These are phyloP conservation scores for Callimico goeldii DNA, from an alignment of 2,797 vertebrate genomes.

Conservation along the genomic window DNA sequence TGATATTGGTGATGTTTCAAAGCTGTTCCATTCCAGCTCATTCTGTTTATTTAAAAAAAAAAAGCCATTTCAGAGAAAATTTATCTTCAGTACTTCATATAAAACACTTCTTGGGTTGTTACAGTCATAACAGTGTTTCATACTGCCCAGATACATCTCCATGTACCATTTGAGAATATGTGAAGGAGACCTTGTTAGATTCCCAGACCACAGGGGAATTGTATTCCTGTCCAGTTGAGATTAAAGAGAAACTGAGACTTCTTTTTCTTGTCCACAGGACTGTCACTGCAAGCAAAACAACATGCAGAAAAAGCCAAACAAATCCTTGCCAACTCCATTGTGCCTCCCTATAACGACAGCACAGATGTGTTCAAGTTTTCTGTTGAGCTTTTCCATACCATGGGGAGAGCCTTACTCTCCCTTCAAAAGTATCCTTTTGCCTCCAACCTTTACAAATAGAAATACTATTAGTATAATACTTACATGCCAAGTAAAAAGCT, in stretches of 20 bases:
- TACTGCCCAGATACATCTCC: background rate
- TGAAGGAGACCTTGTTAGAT: background rate
- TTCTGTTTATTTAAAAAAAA: background rate
- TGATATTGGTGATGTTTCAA: constrained; percentile 24
- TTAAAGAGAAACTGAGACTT: background rate
- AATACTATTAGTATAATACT: background rate
- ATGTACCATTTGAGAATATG: background rate
- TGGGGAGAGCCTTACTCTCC: constrained; percentile 66
- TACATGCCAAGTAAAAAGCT: background rate
- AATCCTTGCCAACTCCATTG: constrained; percentile 72
- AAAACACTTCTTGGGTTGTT: background rate
- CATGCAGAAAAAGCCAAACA: constrained; percentile 76
- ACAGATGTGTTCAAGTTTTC: constrained; percentile 73
- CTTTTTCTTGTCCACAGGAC: constrained; percentile 73
- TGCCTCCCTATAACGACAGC: constrained; percentile 63
- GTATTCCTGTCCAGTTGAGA: background rate
- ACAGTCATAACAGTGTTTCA: background rate
- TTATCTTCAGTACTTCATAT: background rate
- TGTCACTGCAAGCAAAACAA: constrained; percentile 83
- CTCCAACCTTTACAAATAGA: constrained; percentile 16
- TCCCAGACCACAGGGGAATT: too few species aligned
- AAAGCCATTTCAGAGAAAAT: background rate
- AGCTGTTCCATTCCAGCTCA: constrained; percentile 22
- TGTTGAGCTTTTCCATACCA: constrained; percentile 72
- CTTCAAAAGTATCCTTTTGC: constrained; percentile 79